Evolutionary conservation across 2,797 vertebrate genomes (phyloP), one percentile per base, ranked within the genome.

Genomic region (Chrysocyon brachyurus): DNA sequence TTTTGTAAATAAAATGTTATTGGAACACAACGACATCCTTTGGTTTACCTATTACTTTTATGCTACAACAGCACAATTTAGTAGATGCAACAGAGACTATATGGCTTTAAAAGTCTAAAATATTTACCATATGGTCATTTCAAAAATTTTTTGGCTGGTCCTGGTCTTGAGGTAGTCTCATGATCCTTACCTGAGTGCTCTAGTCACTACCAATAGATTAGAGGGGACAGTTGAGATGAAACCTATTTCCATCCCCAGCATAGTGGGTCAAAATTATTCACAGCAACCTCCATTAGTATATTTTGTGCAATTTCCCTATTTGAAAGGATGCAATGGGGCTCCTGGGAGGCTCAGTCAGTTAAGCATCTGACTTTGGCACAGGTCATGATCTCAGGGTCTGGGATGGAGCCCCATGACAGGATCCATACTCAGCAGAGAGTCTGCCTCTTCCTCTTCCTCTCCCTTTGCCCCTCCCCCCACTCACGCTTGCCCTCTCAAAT

Each of bases 281-380:
- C 17, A 49, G 77, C 21, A 61, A 12, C 40, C 28, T 77, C 36
- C 77, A 79, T 63, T 77, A 64, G 21, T 9, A 22, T 59, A 73
- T 64, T 84, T 92, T 21, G 52, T 89, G 87, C 96, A 97, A 94
- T 78, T 83, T 59, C 95, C 95, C 97, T 97, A 95, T 93, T 96
- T 90, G 87, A 75, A 31, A 26, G 72, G 72, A 49, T 49, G 72
- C 31, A 57, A 85, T 26, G 59, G 16, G 66, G n/a, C 1, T 1
- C n/a, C 66, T 68, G 66, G 66, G n/a, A 19, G 66, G 66, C 8
- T 68, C n/a, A 19, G n/a, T 33, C 2, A 2, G n/a, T 68, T 68
- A 68, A 68, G 66, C 66, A 68, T 68, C 66, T 68, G n/a, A 33
- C 66, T 68, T 68, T 3, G n/a, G n/a, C 59, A 24, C 59, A 61